Evolutionary conservation across 2,113 vertebrate genomes (phyloP).

Genomic region (Archilochus colubris): DNA sequence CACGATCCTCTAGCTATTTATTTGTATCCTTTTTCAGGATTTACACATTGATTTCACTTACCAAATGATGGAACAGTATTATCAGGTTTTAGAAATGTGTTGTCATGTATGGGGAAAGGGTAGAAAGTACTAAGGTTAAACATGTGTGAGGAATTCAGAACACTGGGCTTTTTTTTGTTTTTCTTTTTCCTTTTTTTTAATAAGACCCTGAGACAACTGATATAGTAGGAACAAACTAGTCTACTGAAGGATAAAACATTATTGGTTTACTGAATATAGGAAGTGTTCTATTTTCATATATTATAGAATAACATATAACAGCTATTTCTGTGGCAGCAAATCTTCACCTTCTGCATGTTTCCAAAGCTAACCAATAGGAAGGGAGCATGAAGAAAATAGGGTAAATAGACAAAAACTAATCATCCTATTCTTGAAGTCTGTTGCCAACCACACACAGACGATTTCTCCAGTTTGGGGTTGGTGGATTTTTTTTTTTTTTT

Average conservation of each 20-base stretch:
- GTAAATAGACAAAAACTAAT: constrained; percentile 60
- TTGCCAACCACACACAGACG: constrained; percentile 46
- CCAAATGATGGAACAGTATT: background rate
- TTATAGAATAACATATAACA: background rate
- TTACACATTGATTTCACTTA: background rate
- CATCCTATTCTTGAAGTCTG: constrained; percentile 48
- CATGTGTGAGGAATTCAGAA: background rate
- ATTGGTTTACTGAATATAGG: background rate
- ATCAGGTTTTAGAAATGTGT: background rate
- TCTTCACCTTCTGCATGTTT: constrained; percentile 35
- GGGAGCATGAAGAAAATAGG: constrained; percentile 42
- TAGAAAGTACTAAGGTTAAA: background rate
- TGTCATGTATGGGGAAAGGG: background rate
- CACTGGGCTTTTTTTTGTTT: background rate
- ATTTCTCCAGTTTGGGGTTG: background rate
- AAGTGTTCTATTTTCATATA: background rate
- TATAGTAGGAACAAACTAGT: background rate
- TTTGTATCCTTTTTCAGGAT: background rate
- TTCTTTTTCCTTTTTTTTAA: background rate
- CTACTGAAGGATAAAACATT: background rate
- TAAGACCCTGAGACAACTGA: background rate
- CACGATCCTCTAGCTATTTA: background rate
- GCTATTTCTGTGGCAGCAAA: constrained; percentile 43
- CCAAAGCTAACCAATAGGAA: constrained; percentile 52
- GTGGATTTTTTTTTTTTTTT: background rate